Conservation (phyloP, 2,888 invertebrate genomes). For the Cistogaster globosa region DNA sequence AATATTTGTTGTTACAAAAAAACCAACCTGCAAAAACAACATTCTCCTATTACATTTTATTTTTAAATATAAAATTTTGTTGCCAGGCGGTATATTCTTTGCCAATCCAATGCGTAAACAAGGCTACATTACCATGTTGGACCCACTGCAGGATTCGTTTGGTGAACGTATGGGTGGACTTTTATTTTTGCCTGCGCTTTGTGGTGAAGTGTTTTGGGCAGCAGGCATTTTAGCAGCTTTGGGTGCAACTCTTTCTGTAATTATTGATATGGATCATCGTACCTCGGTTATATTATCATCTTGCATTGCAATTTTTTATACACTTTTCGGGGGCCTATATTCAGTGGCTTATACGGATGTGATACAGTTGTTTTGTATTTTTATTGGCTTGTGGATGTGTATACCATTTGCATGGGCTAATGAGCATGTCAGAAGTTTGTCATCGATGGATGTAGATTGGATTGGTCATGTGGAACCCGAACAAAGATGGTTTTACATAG, state of each 20-base stretch:
- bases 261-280: conserved; percentile 96
- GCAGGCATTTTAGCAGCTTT: conserved; percentile 98
- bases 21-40: neutral
- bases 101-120: conserved; percentile 98
- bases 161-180: conserved; percentile 99
- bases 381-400: conserved; percentile 98
- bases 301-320: conserved; percentile 98
- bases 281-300: conserved; percentile 97
- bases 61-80: neutral
- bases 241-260: conserved; percentile 97
- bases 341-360: conserved; percentile 99
- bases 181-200: conserved; percentile 96
- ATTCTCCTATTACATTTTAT: neutral
- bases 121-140: conserved; percentile 99
- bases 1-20: neutral
- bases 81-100: conserved; percentile 96
- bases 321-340: conserved; percentile 98
- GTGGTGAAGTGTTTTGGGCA: conserved; percentile 99
- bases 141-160: conserved; percentile 98
- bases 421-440: conserved; percentile 91
- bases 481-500: conserved; percentile 92
- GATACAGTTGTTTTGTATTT: conserved; percentile 98
- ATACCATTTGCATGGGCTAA: conserved; percentile 97
- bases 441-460: conserved; percentile 94
- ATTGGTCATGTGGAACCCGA: conserved; percentile 90